Conservation (phyloP, 2,113 vertebrate species). For the Sinocyclocheilus rhinocerous region DNA sequence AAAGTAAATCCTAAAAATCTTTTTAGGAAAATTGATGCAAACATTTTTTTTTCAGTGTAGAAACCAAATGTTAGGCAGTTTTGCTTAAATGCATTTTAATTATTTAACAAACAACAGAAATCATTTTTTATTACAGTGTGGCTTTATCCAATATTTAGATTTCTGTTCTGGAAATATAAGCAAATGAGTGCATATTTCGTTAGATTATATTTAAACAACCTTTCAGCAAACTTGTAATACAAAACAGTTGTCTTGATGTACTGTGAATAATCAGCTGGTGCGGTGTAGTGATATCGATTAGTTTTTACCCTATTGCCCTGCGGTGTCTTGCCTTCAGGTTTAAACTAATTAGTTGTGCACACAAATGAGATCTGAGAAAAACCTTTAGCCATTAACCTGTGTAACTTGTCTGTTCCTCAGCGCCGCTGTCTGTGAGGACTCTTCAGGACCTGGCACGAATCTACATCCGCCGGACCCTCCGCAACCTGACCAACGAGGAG, state of each 20-base stretch:
- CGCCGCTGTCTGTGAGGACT: conserved; percentile 86
- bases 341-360: background rate
- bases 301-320: no score
- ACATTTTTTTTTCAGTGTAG: no score
- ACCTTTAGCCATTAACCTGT: background rate
- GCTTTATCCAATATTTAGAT: background rate
- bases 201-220: background rate
- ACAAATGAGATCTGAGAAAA: background rate
- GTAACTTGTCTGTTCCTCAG: conserved; percentile 68
- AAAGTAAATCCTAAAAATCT: no score
- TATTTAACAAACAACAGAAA: no score
- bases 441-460: conserved; percentile 96
- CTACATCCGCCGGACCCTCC: conserved; percentile 94
- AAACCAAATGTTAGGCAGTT: no score
- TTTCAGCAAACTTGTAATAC: background rate
- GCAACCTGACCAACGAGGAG: conserved; percentile 88
- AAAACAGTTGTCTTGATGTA: background rate
- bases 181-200: background rate
- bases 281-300: no score
- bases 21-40: no score
- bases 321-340: no score
- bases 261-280: background rate
- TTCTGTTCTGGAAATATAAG: no score
- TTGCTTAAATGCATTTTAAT: no score
- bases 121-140: no score